Evolutionary conservation across 2,888 invertebrate species (phyloP).

Genomic region (Ochropleura leucogaster): DNA sequence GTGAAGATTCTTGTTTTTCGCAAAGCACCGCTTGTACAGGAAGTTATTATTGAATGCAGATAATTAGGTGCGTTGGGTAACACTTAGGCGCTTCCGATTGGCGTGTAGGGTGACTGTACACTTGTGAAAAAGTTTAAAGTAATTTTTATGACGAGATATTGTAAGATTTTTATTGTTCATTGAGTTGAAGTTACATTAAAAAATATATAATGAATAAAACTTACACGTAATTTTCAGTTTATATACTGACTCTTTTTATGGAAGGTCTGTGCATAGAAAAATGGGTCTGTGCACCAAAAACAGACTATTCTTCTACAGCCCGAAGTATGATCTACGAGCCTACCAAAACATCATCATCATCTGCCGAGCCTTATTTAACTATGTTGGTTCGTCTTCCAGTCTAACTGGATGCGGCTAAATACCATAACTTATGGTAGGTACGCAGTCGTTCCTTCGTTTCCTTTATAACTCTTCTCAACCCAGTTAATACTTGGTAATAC

Average conservation of each 20-base stretch:
- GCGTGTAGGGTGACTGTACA: slow-evolving; percentile 71
- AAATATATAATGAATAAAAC: neutral
- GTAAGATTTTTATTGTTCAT: neutral
- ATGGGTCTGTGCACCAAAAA: neutral
- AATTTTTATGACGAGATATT: neutral
- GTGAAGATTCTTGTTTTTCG: slow-evolving; percentile 62
- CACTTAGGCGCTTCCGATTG: slow-evolving; percentile 84
- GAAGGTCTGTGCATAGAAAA: neutral
- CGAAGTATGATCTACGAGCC: neutral
- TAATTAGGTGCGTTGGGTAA: slow-evolving; percentile 85
- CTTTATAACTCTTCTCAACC: too few relatives aligned
- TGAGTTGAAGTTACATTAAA: neutral
- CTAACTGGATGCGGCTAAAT: too few relatives aligned
- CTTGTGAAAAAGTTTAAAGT: slow-evolving; percentile 6
- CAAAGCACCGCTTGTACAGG: slow-evolving; percentile 71
- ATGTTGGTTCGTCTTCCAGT: too few relatives aligned
- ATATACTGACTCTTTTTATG: neutral
- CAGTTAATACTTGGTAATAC: too few relatives aligned
- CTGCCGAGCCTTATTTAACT: too few relatives aligned
- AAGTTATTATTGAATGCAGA: slow-evolving; percentile 80
- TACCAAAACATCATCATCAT: neutral
- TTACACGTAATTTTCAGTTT: neutral
- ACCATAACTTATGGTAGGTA: too few relatives aligned
- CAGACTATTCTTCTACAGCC: neutral
- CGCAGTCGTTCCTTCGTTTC: too few relatives aligned